Conservation (phyloP, 2,113 vertebrate genomes). For the Leptobrachium ailaonicum region DNA sequence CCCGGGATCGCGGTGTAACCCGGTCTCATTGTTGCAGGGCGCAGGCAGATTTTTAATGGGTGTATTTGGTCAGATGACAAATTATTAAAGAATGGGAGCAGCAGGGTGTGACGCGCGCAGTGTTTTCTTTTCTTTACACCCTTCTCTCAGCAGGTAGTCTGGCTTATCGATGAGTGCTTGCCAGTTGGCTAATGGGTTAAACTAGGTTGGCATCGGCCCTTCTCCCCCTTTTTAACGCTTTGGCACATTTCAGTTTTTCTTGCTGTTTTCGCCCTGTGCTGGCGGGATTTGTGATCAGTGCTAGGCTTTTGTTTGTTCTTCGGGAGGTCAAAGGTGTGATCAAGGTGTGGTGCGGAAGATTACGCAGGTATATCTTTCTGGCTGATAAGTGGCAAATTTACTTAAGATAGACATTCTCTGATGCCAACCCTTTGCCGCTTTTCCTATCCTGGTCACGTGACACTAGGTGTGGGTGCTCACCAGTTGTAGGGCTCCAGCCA, state of each 20-base stretch:
- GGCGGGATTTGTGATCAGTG: not conserved
- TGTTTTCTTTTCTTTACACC: not conserved
- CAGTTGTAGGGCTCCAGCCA: not conserved
- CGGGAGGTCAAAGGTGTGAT: slow-evolving; percentile 24
- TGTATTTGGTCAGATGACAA: slow-evolving; percentile 14
- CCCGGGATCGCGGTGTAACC: not conserved
- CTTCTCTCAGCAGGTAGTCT: not conserved
- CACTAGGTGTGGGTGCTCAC: not conserved
- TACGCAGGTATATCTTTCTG: not conserved
- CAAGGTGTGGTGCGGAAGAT: not conserved
- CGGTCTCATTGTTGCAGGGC: too few relatives aligned
- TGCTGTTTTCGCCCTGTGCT: not conserved
- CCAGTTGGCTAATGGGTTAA: not conserved
- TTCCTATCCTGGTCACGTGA: not conserved
- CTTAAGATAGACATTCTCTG: not conserved
- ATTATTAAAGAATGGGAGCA: slow-evolving; percentile 33
- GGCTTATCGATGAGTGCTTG: not conserved
- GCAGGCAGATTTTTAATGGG: not conserved
- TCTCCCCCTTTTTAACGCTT: too few relatives aligned
- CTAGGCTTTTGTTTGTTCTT: slow-evolving; percentile 8
- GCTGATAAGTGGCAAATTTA: not conserved
- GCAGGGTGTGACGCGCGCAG: slow-evolving; percentile 21
- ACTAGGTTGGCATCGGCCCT: not conserved
- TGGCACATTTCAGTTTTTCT: not conserved
- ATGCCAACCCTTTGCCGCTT: too few relatives aligned